Conservation (phyloP, 1,140 invertebrate species). For the Chironomus tepperi region DNA sequence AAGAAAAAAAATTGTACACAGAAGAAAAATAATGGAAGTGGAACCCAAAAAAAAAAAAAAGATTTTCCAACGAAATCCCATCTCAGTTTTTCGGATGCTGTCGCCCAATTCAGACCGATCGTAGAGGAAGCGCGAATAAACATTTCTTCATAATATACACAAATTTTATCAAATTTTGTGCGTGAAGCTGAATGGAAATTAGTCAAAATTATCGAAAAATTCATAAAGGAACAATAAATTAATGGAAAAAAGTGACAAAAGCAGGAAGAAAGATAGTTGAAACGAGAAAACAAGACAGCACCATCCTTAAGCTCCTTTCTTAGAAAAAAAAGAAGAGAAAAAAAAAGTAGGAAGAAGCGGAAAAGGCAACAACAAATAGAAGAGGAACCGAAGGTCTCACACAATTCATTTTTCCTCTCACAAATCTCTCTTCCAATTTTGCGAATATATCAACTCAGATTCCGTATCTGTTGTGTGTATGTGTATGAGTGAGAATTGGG, state of each 20-base stretch:
- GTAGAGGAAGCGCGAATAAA: neutral
- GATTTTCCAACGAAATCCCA: neutral
- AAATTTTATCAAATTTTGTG: neutral
- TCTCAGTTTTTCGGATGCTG: conserved; percentile 22
- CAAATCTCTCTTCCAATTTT: conserved; percentile 25
- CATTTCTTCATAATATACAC: too few species aligned
- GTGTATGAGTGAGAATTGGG: too few species aligned
- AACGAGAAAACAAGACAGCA: too few species aligned
- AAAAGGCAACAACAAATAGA: neutral
- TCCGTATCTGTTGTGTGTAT: conserved; percentile 27
- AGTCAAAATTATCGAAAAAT: too few species aligned
- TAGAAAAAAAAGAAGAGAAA: neutral
- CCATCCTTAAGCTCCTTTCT: too few species aligned
- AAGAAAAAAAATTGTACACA: too few species aligned
- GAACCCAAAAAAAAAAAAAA: neutral
- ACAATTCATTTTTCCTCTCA: conserved; percentile 10
- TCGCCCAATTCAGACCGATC: neutral
- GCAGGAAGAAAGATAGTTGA: too few species aligned
- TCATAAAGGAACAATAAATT: too few species aligned
- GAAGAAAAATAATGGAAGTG: neutral
- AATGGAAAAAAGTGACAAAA: too few species aligned
- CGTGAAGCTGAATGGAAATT: neutral
- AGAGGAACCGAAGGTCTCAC: neutral
- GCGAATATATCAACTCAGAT: conserved; percentile 33
- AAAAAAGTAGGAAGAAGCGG: neutral